Base-by-base conservation (phyloP, 2,888 invertebrate genomes). In the Tetrapedia diversipes region DNA sequence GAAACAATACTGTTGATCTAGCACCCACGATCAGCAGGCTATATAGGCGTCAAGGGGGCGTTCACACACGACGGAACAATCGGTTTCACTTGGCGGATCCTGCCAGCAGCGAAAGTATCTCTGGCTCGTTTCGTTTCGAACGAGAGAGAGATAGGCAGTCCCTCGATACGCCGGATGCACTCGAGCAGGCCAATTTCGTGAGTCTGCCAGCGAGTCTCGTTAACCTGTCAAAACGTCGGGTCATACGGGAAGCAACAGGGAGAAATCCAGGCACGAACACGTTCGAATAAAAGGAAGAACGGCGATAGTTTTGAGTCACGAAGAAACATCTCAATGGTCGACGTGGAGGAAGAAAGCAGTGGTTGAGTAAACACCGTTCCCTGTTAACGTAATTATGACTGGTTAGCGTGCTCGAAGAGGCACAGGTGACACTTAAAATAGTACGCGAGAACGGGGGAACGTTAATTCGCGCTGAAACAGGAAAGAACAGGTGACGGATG, bases 31-130 rank as follows among this genome's bases (percentile, higher is more conserved):
- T 77, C 83, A 80, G 80, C 80, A 71, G 76, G 68, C 88, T 91
- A 88, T 90, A 91, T 91, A 91, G 87, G 87, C 87, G 86, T 81
- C 75, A 73, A 72, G 76, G 78, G 81, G 86, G 80, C 75, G 80
- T 90, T 91, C 89, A 86, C 89, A 89, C 88, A 85, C 86, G 82
- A 86, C 80, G 82, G 87, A 90, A 91, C 91, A 91, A 91, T 91
- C 83, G 87, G 90, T 91, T 90, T 91, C 90, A 89, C 91, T 90
- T 74, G 81, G 85, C 59, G 79, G 83, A 87, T 86, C 83, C 82
- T 77, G 80, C 79, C 80, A 85, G 75, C 76, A 90, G 91, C 90
- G 91, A 91, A 91, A 91, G 91, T 91, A 85, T 73, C 63, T 45
- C 49, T 69, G 73, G 65, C 77, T 79, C 57, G 70, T 80, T 63